Evolutionary conservation across 2,888 invertebrate genomes (phyloP), one percentile per base, ranked within the genome.

Genomic region (Chymomyza fuscimana): DNA sequence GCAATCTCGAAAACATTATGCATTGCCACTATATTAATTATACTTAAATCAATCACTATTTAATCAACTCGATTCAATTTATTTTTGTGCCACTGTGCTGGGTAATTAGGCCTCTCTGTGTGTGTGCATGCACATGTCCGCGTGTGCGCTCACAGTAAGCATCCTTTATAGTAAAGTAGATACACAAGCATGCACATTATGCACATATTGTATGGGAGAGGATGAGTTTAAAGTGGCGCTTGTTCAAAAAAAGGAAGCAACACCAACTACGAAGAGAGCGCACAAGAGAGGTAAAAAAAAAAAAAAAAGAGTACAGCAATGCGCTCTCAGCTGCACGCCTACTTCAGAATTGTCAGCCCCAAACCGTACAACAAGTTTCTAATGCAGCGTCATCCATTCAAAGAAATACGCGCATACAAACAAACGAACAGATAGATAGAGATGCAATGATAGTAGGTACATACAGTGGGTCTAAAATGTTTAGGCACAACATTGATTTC

Each of bases 131-230:
- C 32, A 32, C 32, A 32, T 32, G 32, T 32, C 32, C 32, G 32
- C 7, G 69, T 54, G 46, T 40, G 69, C 40, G 67, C 40, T 10
- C 40, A 46, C 40, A 62, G 67, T 65, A 65, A 59, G 73, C 83
- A 80, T 70, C 74, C 83, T 79, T 79, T 77, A 76, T 76, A 82
- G 81, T 77, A 85, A 86, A 86, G 86, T 73, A 85, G 84, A 84
- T 86, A 86, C 85, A 85, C 77, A 82, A 78, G 85, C 82, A 80
- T 84, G 76, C 76, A 86, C 82, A 83, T 86, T 84, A 86, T 82
- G 73, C 79, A 73, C 65, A 75, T 75, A 74, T 74, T 76, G 50
- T 16, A 16, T 15, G 16, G 56, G 78, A 72, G 78, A 80, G 78
- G 85, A 81, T 77, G 85, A 77, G 84, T 86, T 86, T 77, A 81